A percentile compares a stretch with the other conserved stretches of the same genome.
Conservation (phyloP, 2,797 vertebrate species). For the Otolemur crassicaudatus region DNA sequence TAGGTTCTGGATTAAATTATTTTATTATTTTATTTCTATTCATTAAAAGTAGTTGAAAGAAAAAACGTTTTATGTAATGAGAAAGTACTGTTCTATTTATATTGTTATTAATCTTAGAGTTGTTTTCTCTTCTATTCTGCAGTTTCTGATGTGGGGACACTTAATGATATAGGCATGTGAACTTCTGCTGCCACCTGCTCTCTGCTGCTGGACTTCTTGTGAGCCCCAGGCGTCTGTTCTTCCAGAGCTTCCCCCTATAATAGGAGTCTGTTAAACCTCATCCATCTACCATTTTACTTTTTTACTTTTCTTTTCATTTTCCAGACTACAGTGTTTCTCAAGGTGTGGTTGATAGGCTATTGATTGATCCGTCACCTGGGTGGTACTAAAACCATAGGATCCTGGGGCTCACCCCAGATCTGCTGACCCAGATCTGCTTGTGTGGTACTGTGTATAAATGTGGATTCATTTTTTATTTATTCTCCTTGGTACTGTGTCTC, state of each 20-base stretch:
- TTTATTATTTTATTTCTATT: conserved; percentile 20
- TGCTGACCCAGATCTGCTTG: neutral
- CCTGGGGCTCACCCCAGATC: neutral
- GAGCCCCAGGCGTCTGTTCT: neutral
- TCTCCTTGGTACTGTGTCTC: neutral
- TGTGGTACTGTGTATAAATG: neutral
- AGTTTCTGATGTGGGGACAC: neutral
- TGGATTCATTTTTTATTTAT: conserved; percentile 10
- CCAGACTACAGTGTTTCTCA: neutral
- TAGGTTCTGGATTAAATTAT: neutral
- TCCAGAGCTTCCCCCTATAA: neutral
- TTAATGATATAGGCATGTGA: neutral
- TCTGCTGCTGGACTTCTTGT: neutral
- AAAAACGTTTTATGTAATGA: neutral
- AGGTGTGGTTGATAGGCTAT: neutral
- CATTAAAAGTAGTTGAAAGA: neutral
- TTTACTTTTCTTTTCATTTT: no score
- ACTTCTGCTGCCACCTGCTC: neutral
- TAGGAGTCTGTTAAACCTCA: neutral
- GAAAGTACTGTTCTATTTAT: neutral
- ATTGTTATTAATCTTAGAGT: neutral
- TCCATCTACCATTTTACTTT: neutral
- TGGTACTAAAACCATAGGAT: neutral
- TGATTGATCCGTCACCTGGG: neutral
- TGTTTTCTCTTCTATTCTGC: neutral